phyloP scores from a whole-genome alignment of 2,797 vertebrate genomes.

The Hoplostethus atlanticus region DNA sequence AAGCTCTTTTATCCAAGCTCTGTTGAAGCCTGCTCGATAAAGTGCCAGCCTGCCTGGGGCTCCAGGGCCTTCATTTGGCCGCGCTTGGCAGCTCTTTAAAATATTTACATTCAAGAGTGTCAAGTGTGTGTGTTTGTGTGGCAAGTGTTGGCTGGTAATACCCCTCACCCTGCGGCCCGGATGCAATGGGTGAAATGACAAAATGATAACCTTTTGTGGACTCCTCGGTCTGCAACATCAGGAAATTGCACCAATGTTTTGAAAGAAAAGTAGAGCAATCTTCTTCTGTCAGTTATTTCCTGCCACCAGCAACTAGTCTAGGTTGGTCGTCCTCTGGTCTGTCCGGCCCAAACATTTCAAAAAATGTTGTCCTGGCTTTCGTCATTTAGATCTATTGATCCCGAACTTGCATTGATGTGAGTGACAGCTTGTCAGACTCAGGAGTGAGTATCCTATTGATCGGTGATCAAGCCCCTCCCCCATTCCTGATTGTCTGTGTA shows the following conservation, averaged over 20 bases:
- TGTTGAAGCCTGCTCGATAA: neutral
- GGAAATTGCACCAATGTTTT: neutral
- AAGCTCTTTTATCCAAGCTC: neutral
- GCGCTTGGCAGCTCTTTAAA: slow-evolving; percentile 1
- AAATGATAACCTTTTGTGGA: no score
- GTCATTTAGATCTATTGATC: no score
- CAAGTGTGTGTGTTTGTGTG: neutral
- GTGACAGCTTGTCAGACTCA: no score
- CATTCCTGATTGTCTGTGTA: no score
- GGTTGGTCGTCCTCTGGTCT: no score
- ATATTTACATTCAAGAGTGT: slow-evolving; percentile 15
- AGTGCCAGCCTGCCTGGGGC: neutral
- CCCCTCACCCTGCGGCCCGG: slow-evolving; percentile 6
- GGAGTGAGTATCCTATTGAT: no score
- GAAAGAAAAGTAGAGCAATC: neutral
- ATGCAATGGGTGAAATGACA: no score
- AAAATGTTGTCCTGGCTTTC: no score
- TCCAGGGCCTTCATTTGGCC: neutral
- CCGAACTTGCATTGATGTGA: no score
- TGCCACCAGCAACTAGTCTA: no score
- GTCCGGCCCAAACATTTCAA: no score
- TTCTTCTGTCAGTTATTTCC: neutral
- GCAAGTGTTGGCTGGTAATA: slow-evolving; percentile 13
- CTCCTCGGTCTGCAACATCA: neutral
- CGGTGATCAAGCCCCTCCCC: no score